Evolutionary conservation across 1,140 invertebrate species (phyloP), one percentile per base, ranked within the genome.

Genomic region (Drosophila ironensis): DNA sequence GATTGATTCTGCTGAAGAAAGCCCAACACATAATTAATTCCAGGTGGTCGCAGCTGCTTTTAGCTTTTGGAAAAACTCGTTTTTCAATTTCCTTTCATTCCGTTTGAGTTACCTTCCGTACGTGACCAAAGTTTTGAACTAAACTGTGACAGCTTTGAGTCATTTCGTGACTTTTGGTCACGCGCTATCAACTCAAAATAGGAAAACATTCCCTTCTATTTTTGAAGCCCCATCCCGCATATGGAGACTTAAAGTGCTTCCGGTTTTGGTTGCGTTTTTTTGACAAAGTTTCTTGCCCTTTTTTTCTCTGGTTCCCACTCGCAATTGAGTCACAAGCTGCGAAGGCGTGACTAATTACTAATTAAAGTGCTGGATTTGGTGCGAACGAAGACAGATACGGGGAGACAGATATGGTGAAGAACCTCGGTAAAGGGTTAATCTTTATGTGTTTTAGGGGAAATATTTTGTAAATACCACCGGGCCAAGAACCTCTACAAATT

Each of bases 291-390:
- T 64, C 40, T 27, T 68, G 61, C 46, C 22, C 11, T 53, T 63
- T 63, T 27, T 54, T 47, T 24, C 22, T 50, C 46, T 56, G 30
- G n/a, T n/a, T n/a, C n/a, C n/a, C n/a, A n/a, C n/a, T n/a, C n/a
- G 14, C 37, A 74, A 80, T 81, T 75, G 48, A 81, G 71, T 60
- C 64, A 66, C 75, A 45, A 53, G 11, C 27, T 52, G 75, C 25
- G 57, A 45, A 51, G 75, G 75, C 75, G 75, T 81, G 71, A 80
- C 76, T 81, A 74, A 80, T 80, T 74, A 74, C 52, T 59, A 80
- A 80, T 80, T 80, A 75, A 81, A 81, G 28, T 20, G 28, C 48
- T 54, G 69, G 11, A 41, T 66, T 66, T 76, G 67, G 73, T 73
- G 74, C 60, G 75, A 77, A 77, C 1, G 17, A 22, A 61, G n/a